Evolutionary conservation across 2,113 vertebrate species (phyloP).

Genomic region (Coracopsis vasa): DNA sequence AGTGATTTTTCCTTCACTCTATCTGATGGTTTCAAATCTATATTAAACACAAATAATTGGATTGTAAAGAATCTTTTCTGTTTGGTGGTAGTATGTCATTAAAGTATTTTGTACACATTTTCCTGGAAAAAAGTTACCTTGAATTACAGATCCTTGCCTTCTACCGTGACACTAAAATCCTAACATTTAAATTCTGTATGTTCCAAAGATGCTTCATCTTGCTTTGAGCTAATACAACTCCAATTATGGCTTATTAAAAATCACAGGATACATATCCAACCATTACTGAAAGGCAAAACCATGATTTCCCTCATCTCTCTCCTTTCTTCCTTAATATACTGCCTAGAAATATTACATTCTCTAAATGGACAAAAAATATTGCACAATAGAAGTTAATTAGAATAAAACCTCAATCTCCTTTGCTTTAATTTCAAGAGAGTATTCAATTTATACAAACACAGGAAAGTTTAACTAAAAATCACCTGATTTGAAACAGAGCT

Average conservation of each 20-base stretch:
- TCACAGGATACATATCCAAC: background rate
- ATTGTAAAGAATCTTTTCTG: background rate
- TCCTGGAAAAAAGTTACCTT: background rate
- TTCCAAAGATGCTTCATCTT: background rate
- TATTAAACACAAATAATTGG: background rate
- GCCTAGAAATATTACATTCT: background rate
- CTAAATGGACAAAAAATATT: slow-evolving; percentile 21
- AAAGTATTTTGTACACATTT: background rate
- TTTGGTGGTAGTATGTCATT: background rate
- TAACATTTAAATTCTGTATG: background rate
- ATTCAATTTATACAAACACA: background rate
- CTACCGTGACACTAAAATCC: background rate
- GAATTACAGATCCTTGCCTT: background rate
- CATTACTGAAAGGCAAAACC: background rate
- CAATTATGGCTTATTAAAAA: background rate
- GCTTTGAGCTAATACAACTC: background rate
- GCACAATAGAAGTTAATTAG: slow-evolving; percentile 11
- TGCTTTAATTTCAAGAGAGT: slow-evolving; percentile 30
- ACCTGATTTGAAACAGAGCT: background rate
- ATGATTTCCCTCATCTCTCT: background rate
- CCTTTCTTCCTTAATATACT: background rate
- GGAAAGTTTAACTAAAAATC: slow-evolving; percentile 39
- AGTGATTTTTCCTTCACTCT: background rate
- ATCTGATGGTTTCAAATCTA: background rate
- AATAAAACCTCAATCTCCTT: background rate